Evolutionary conservation across 2,113 vertebrate species (phyloP), one percentile per base, ranked within the genome.

Genomic region (Hydropotes inermis): DNA sequence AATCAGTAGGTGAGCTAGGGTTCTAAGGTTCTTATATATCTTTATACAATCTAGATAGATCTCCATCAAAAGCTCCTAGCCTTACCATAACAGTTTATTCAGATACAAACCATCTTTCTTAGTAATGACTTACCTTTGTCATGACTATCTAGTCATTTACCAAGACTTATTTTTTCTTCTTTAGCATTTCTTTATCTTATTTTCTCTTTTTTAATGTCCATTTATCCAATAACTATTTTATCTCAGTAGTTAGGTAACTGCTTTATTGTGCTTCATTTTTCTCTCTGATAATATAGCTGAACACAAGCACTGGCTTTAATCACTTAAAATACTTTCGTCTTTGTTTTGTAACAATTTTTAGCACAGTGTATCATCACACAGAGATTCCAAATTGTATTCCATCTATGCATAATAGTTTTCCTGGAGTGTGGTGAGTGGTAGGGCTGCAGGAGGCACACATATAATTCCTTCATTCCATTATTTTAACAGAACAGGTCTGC

Each of bases 171-270:
- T 87, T 11, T 58, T 52, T 28, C 7, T 45, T 55, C 8, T 43
- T 64, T 81, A 57, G 23, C 36, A 85, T 58, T 54, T 7, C 81
- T 96, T 96, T 28, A 45, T 58, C 16, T 85, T 87, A 89, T 50
- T 78, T 67, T 95, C n/a, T 70, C 8, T 50, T 85, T 85, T 83
- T 27, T 7, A 50, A 60, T 58, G 8, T 55, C 14, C 27, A 79
- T 58, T 83, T 87, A 78, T 55, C 5, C 50, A 70, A 33, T 43
- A 89, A 12, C 1, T 45, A 55, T 33, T 87, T 90, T 64, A 55
- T 30, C 36, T 81, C 14, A 43, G 16, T 39, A 70, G 8, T 17
- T 8, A 30, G 3, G 12, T 64, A 78, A 52, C 36, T 92, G 19
- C 14, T 23, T 87, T 55, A 91, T 58, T 45, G 47, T 39, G 11